Conservation (phyloP, 2,797 vertebrate genomes). For the Petrocephalus sullivani region DNA sequence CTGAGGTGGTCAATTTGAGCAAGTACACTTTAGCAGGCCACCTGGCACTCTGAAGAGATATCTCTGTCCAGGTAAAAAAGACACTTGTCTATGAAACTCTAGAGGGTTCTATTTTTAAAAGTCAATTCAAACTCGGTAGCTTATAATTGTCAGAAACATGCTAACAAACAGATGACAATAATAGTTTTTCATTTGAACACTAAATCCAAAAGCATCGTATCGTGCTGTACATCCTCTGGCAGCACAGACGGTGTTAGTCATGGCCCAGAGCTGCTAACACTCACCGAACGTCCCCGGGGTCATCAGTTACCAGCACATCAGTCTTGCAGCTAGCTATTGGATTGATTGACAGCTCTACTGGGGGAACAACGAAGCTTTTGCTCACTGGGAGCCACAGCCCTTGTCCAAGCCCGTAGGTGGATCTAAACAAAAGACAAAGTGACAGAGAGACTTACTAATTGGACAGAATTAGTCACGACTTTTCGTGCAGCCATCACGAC, state of each 20-base stretch:
- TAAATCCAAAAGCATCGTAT: background rate
- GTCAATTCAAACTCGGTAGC: background rate
- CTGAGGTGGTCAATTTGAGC: background rate
- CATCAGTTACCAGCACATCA: conserved; percentile 91
- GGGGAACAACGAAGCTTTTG: conserved; percentile 96
- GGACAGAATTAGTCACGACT: no score
- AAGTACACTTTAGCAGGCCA: background rate
- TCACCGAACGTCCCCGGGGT: conserved; percentile 95
- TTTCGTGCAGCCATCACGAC: no score
- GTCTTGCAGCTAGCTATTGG: conserved; percentile 98
- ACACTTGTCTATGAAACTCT: background rate
- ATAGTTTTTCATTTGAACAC: background rate
- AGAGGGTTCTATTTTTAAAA: background rate
- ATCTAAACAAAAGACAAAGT: conserved; percentile 56
- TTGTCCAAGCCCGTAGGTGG: conserved; percentile 94
- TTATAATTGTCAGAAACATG: background rate
- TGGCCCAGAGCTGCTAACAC: conserved; percentile 37
- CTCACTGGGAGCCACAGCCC: conserved; percentile 97
- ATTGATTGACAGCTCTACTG: conserved; percentile 94
- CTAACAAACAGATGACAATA: background rate
- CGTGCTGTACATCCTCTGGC: background rate
- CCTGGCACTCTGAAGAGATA: background rate
- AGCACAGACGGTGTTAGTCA: background rate
- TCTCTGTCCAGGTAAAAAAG: background rate
- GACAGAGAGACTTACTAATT: background rate